Percentiles rank a stretch among this genome's conserved stretches.
phyloP scores from a whole-genome alignment of 2,888 invertebrate genomes.

The Drosophila histrio region DNA sequence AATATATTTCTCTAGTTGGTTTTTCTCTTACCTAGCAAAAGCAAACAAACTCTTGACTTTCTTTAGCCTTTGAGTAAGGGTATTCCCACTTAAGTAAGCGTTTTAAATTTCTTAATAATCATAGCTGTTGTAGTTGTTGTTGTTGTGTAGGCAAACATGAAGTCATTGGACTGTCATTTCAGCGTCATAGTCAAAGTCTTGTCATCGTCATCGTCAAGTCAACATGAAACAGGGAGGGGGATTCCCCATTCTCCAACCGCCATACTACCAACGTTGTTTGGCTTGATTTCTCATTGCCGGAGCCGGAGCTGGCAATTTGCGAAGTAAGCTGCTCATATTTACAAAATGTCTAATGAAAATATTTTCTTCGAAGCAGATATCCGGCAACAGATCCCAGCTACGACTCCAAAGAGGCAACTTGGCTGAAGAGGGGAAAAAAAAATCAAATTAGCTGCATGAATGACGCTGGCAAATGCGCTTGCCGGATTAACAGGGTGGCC shows the following conservation, averaged over 20 bases:
- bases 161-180: slow-evolving; percentile 48
- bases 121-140: slow-evolving; percentile 2
- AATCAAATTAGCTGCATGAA: slow-evolving; percentile 77
- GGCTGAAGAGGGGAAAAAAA: slow-evolving; percentile 60
- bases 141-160: slow-evolving; percentile 18
- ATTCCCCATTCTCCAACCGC: not conserved
- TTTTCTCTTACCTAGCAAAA: too few species aligned
- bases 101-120: not conserved
- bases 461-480: slow-evolving; percentile 69
- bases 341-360: slow-evolving; percentile 78
- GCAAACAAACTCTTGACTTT: not conserved
- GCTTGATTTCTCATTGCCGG: slow-evolving; percentile 58
- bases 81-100: not conserved
- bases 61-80: not conserved
- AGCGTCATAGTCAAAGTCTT: slow-evolving; percentile 39
- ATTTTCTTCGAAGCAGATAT: slow-evolving; percentile 55
- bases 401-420: slow-evolving; percentile 23
- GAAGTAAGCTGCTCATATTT: slow-evolving; percentile 72
- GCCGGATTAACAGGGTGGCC: slow-evolving; percentile 55
- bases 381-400: slow-evolving; percentile 7
- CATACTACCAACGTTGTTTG: not conserved
- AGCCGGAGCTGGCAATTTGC: slow-evolving; percentile 41
- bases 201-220: slow-evolving; percentile 56
- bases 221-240: slow-evolving; percentile 27
- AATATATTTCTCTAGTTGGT: too few species aligned